Conservation (phyloP, 2,797 vertebrate species). For the Hippoglossus hippoglossus region DNA sequence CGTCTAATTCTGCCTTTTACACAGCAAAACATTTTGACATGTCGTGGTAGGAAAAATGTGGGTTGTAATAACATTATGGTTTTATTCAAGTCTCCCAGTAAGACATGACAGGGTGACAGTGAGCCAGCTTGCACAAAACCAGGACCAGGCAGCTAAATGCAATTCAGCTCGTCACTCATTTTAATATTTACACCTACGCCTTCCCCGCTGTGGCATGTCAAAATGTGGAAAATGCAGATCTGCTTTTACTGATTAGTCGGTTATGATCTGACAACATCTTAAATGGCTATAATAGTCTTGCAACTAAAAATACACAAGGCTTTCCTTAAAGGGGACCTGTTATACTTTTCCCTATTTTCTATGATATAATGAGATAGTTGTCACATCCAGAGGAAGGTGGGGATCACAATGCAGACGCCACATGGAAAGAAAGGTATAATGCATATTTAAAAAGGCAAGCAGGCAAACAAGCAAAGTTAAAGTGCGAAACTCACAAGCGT, state of each 20-base stretch:
- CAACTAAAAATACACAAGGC: not conserved
- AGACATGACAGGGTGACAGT: conserved; percentile 1
- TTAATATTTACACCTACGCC: not conserved
- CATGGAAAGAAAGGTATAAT: too few species aligned
- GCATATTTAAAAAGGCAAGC: too few species aligned
- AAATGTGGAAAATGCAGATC: not conserved
- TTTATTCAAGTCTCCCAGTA: conserved; percentile 1
- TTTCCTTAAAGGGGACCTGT: not conserved
- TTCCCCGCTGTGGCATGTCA: not conserved
- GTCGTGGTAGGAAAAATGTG: not conserved
- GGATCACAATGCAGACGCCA: too few species aligned
- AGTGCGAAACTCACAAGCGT: too few species aligned
- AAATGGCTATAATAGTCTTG: not conserved
- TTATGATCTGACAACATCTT: not conserved
- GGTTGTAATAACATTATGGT: conserved; percentile 1
- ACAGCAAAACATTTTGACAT: not conserved
- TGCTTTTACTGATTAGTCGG: not conserved
- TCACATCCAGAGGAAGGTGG: too few species aligned
- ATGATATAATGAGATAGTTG: not conserved
- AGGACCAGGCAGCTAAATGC: not conserved
- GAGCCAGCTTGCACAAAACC: not conserved
- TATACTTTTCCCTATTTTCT: not conserved
- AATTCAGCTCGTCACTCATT: conserved; percentile 9
- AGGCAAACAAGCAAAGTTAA: too few species aligned
- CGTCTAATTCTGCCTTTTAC: conserved; percentile 3